A percentile compares a stretch with the other conserved stretches of the same genome.
Conservation (phyloP, 2,888 invertebrate genomes). For the Drosophila percnosoma region DNA sequence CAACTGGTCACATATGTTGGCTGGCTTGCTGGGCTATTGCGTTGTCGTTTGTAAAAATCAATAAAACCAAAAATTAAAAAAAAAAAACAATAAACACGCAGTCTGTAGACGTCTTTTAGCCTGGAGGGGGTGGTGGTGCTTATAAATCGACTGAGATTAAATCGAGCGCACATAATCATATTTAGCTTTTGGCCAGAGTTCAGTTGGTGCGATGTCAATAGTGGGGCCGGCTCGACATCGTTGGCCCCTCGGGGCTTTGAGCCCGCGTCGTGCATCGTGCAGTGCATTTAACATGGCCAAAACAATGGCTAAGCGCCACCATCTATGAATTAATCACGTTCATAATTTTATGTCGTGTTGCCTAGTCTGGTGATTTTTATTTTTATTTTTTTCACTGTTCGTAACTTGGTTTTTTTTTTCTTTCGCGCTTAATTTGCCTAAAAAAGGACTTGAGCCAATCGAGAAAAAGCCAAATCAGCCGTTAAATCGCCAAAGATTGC, state of each 20-base stretch:
- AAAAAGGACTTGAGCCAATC: conserved; percentile 65
- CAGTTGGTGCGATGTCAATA: conserved; percentile 71
- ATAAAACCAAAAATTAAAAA: conserved; percentile 40
- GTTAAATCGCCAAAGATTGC: conserved; percentile 52
- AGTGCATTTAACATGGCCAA: conserved; percentile 54
- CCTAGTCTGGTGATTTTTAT: conserved; percentile 41
- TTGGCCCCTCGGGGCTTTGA: conserved; percentile 45
- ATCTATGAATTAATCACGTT: conserved; percentile 82
- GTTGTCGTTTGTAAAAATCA: conserved; percentile 61
- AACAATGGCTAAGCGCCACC: conserved; percentile 80
- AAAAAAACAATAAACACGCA: conserved; percentile 14
- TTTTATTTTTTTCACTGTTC: background rate
- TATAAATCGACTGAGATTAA: conserved; percentile 71
- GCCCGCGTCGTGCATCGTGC: conserved; percentile 68
- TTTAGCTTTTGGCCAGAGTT: conserved; percentile 74
- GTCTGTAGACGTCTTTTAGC: conserved; percentile 29
- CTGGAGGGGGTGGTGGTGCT: conserved; percentile 31
- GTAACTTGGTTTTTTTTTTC: conserved; percentile 38
- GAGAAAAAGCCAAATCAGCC: conserved; percentile 45
- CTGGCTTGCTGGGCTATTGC: conserved; percentile 38
- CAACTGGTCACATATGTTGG: conserved; percentile 62
- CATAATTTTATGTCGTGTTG: conserved; percentile 77
- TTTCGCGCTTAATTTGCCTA: conserved; percentile 75
- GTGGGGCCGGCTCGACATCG: conserved; percentile 47
- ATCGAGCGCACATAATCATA: conserved; percentile 81